phyloP scores from a whole-genome alignment of 2,113 vertebrate species.

The Hepsetus odoe region DNA sequence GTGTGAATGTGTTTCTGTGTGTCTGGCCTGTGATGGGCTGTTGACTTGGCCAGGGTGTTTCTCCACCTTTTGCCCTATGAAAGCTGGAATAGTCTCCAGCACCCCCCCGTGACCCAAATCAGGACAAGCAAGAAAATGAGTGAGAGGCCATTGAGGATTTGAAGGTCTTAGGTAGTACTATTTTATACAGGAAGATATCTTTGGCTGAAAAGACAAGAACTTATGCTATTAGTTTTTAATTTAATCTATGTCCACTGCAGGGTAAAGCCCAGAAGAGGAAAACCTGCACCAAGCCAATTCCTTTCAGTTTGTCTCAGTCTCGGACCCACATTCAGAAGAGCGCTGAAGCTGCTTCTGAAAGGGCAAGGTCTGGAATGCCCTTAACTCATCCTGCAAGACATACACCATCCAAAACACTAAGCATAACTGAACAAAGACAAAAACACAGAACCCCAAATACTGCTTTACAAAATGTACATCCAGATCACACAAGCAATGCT shows the following conservation, averaged over 20 bases:
- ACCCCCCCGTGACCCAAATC: too few relatives aligned
- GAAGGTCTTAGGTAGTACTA: too few relatives aligned
- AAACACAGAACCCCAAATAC: slow-evolving; percentile 32
- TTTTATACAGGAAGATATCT: too few relatives aligned
- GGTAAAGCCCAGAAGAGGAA: slow-evolving; percentile 71
- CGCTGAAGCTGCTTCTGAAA: not conserved
- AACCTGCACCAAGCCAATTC: slow-evolving; percentile 68
- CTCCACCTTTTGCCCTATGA: too few relatives aligned
- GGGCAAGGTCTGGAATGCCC: not conserved
- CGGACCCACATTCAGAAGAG: slow-evolving; percentile 30
- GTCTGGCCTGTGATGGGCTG: too few relatives aligned
- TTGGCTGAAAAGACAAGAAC: not conserved
- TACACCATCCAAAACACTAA: slow-evolving; percentile 3
- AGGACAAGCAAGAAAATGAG: too few relatives aligned
- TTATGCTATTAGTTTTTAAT: not conserved
- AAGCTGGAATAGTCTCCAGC: too few relatives aligned
- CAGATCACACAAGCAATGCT: not conserved
- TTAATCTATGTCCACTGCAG: slow-evolving; percentile 49
- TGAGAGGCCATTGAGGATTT: too few relatives aligned
- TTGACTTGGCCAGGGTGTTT: too few relatives aligned
- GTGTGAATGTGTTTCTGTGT: too few relatives aligned
- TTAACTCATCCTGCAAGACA: slow-evolving; percentile 4
- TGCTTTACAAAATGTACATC: not conserved
- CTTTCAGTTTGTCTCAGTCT: slow-evolving; percentile 70
- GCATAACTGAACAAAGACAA: slow-evolving; percentile 33